Percentiles rank a stretch among this genome's conserved stretches.
Evolutionary conservation across 2,797 vertebrate genomes (phyloP).

Genomic region (Eupleurogrammus muticus): DNA sequence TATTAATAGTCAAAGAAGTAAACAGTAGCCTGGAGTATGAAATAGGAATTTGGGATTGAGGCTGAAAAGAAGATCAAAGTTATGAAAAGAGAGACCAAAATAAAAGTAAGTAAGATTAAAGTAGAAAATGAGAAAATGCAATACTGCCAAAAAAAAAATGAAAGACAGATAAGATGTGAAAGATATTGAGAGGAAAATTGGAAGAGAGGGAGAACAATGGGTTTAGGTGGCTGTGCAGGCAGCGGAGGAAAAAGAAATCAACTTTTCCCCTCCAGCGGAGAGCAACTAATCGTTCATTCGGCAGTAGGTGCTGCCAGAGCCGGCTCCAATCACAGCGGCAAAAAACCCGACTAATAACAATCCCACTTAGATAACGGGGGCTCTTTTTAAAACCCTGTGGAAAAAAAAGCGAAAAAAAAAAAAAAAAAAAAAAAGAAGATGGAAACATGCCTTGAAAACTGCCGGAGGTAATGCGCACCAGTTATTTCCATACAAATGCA

Average conservation of each 20-base stretch:
- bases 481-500: slow-evolving; percentile 82
- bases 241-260: slow-evolving; percentile 78
- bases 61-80: slow-evolving; percentile 48
- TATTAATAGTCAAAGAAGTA: background rate
- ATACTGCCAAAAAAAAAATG: slow-evolving; percentile 37
- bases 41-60: slow-evolving; percentile 26
- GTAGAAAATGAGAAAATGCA: slow-evolving; percentile 55
- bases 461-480: slow-evolving; percentile 69
- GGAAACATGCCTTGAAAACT: slow-evolving; percentile 69
- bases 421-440: slow-evolving; percentile 60
- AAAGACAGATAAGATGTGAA: slow-evolving; percentile 71
- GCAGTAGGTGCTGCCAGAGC: slow-evolving; percentile 71
- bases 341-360: slow-evolving; percentile 78
- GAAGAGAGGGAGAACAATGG: slow-evolving; percentile 73
- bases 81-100: slow-evolving; percentile 28
- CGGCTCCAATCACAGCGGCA: slow-evolving; percentile 68
- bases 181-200: slow-evolving; percentile 73
- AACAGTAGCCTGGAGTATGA: slow-evolving; percentile 5
- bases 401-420: slow-evolving; percentile 63
- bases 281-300: slow-evolving; percentile 82
- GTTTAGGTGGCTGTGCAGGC: slow-evolving; percentile 64
- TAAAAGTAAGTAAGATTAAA: slow-evolving; percentile 47
- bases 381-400: slow-evolving; percentile 56
- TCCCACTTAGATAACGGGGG: slow-evolving; percentile 78
- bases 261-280: slow-evolving; percentile 80